These are phyloP conservation scores for Microcebus lehilahytsara DNA, from an alignment of 2,113 vertebrate genomes.

Conservation along the genomic window DNA sequence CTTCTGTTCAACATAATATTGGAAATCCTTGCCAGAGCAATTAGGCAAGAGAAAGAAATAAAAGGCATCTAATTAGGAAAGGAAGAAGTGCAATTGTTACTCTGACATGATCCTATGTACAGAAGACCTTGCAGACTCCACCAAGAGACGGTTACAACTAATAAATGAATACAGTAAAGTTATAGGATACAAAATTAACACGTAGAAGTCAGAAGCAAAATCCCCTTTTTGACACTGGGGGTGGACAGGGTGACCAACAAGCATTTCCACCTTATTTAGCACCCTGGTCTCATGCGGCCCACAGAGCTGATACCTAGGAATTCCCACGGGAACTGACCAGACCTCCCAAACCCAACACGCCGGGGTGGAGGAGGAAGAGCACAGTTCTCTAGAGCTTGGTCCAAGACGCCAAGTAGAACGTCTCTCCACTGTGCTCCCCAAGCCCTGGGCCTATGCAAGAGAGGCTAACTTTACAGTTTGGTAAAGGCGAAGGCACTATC, in stretches of 20 bases:
- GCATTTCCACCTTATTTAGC: background rate
- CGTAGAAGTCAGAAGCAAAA: background rate
- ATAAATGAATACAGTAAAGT: background rate
- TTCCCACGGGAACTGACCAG: background rate
- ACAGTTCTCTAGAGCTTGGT: accelerated
- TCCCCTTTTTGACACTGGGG: background rate
- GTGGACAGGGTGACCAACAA: too few species aligned
- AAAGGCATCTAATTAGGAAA: background rate
- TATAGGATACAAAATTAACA: too few species aligned
- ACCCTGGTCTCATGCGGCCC: background rate
- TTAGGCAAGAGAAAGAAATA: background rate
- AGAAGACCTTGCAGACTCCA: background rate
- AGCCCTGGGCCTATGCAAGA: background rate
- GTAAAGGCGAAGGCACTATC: background rate
- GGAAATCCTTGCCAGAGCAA: background rate
- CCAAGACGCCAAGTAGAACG: background rate
- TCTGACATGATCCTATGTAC: background rate
- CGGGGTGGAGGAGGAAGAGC: accelerated
- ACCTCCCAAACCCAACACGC: too few species aligned
- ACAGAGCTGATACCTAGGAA: background rate
- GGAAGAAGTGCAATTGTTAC: background rate
- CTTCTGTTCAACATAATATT: background rate
- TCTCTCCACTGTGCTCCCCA: background rate
- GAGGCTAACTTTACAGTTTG: background rate
- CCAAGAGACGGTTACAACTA: background rate